Evolutionary conservation across 1,140 invertebrate species (phyloP).

Genomic region (Cepaea nemoralis): DNA sequence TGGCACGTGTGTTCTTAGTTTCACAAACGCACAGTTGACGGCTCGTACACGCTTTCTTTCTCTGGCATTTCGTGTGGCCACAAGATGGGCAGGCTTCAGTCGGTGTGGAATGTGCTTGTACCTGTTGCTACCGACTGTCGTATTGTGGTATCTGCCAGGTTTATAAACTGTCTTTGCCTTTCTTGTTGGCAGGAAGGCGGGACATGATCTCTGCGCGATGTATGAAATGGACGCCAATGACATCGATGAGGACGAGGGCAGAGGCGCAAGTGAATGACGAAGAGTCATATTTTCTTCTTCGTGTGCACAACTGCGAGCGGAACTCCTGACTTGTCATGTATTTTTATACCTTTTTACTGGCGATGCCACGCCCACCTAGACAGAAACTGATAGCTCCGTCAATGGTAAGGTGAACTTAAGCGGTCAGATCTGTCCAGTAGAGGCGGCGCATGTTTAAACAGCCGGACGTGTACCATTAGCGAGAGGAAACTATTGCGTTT

Average conservation of each 20-base stretch:
- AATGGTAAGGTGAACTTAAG: too few relatives aligned
- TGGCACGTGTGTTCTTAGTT: conserved; percentile 65
- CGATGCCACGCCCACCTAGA: too few relatives aligned
- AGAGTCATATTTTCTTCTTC: conserved; percentile 16
- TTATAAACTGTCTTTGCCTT: not conserved
- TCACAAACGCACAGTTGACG: conserved; percentile 79
- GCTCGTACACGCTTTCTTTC: conserved; percentile 94
- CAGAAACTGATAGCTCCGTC: too few relatives aligned
- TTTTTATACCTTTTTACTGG: too few relatives aligned
- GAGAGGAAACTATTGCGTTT: not conserved
- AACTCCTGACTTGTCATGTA: too few relatives aligned
- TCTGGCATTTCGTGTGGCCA: conserved; percentile 89
- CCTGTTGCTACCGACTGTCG: conserved; percentile 25
- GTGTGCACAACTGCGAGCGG: too few relatives aligned
- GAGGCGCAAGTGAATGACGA: not conserved
- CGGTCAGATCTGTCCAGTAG: too few relatives aligned
- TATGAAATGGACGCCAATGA: not conserved
- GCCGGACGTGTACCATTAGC: not conserved
- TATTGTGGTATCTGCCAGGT: conserved; percentile 15
- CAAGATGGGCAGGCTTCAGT: conserved; percentile 79
- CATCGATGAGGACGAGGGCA: not conserved
- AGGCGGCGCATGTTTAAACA: not conserved
- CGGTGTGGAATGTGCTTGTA: conserved; percentile 63
- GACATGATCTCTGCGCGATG: not conserved
- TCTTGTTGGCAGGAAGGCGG: not conserved